Percentiles rank a stretch among this genome's conserved stretches.
Evolutionary conservation across 1,140 invertebrate genomes (phyloP).

Genomic region (Drosophila obscura): DNA sequence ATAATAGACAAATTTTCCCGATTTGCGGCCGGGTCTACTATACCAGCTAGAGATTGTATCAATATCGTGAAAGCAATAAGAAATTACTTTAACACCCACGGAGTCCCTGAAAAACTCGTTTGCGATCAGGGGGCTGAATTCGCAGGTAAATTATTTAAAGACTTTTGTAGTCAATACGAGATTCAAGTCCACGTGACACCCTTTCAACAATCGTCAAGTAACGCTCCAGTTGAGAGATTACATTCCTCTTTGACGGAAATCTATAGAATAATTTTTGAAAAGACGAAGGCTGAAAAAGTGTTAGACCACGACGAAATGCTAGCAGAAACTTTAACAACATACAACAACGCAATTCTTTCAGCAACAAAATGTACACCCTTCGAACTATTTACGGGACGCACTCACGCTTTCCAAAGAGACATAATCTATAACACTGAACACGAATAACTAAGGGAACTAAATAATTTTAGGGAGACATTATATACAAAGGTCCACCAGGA

Average conservation of each 20-base stretch:
- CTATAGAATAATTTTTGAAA: neutral
- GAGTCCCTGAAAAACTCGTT: neutral
- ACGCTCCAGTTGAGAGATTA: constrained; percentile 5
- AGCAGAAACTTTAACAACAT: constrained; percentile 31
- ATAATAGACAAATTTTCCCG: too few relatives aligned
- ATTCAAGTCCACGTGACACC: too few relatives aligned
- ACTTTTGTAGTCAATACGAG: too few relatives aligned
- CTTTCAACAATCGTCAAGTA: neutral
- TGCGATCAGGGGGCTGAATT: neutral
- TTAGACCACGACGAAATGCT: constrained; percentile 28
- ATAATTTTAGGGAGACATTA: too few relatives aligned
- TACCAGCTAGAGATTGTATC: constrained; percentile 29
- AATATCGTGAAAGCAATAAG: constrained; percentile 41
- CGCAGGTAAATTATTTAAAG: neutral
- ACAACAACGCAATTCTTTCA: constrained; percentile 36
- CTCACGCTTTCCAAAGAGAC: too few relatives aligned
- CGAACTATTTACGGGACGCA: too few relatives aligned
- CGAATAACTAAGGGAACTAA: too few relatives aligned
- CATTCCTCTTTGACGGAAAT: constrained; percentile 12
- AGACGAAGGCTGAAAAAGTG: neutral
- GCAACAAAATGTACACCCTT: constrained; percentile 13
- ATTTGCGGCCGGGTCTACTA: neutral
- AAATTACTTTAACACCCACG: constrained; percentile 10
- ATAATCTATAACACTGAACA: too few relatives aligned
- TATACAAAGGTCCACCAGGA: too few relatives aligned